A percentile compares a stretch with the other conserved stretches of the same genome.
These are phyloP conservation scores for Hypotaenidia philippensis DNA, from an alignment of 2,797 vertebrate species.

Conservation along the genomic window DNA sequence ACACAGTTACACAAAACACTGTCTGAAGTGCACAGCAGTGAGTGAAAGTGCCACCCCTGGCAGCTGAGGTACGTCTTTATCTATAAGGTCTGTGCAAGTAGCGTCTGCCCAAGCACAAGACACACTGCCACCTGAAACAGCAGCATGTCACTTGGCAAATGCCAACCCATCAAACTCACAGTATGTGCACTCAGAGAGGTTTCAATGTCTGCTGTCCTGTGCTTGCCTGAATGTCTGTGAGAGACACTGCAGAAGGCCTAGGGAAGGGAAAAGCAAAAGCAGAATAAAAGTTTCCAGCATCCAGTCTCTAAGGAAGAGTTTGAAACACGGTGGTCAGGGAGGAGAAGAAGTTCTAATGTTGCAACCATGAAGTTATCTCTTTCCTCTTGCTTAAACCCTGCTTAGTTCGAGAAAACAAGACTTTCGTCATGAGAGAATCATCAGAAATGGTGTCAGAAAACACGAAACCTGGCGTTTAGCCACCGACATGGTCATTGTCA, in stretches of 20 bases:
- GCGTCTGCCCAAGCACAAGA: neutral
- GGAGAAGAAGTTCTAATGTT: neutral
- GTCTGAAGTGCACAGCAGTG: neutral
- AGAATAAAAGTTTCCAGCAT: neutral
- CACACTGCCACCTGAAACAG: neutral
- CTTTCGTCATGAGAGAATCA: neutral
- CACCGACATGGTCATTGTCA: rapidly evolving
- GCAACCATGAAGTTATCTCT: neutral
- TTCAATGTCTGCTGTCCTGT: neutral
- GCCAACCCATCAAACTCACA: neutral
- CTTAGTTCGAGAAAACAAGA: neutral
- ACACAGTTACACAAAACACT: neutral
- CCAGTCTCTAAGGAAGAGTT: neutral
- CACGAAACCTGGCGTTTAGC: neutral
- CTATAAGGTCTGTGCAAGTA: neutral
- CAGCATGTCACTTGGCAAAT: neutral
- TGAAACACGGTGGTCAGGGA: neutral
- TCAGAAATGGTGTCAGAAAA: neutral
- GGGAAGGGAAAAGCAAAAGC: neutral
- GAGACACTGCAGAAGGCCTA: neutral
- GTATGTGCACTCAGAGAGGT: neutral
- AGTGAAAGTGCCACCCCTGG: neutral
- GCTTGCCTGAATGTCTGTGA: neutral
- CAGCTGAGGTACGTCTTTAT: neutral
- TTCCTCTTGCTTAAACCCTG: neutral